Evolutionary conservation across 2,797 vertebrate genomes (phyloP).

Genomic region (Tiaroga cobitis): DNA sequence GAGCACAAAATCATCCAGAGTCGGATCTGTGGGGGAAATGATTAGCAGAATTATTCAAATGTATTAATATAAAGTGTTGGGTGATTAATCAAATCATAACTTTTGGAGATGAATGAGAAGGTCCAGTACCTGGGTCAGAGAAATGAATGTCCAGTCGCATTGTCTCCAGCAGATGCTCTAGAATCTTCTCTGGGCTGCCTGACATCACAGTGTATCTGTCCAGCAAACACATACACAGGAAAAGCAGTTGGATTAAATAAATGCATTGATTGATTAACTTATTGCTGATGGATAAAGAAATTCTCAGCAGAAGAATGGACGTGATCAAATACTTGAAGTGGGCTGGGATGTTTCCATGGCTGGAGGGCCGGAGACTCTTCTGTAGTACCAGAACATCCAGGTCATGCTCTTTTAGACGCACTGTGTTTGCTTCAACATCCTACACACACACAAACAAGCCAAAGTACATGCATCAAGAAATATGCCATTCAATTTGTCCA

Average conservation of each 20-base stretch:
- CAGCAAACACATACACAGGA: slow-evolving; percentile 17
- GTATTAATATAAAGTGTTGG: neutral
- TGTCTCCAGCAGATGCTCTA: slow-evolving; percentile 96
- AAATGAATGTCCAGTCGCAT: slow-evolving; percentile 92
- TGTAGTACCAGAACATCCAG: slow-evolving; percentile 96
- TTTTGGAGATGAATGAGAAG: neutral
- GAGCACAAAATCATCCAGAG: slow-evolving; percentile 95
- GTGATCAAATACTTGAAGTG: slow-evolving; percentile 82
- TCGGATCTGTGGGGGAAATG: slow-evolving; percentile 80
- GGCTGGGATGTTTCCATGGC: slow-evolving; percentile 86
- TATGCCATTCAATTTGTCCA: neutral
- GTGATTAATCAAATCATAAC: neutral
- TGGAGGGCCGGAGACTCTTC: slow-evolving; percentile 90
- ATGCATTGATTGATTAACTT: neutral
- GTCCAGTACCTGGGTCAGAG: slow-evolving; percentile 82
- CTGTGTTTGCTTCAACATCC: slow-evolving; percentile 98
- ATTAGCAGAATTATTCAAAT: slow-evolving; percentile 1
- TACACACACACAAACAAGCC: slow-evolving; percentile 71
- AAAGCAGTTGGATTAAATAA: neutral
- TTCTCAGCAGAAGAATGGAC: neutral
- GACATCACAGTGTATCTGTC: slow-evolving; percentile 97
- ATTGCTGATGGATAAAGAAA: neutral
- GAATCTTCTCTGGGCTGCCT: slow-evolving; percentile 97
- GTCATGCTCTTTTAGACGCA: slow-evolving; percentile 97
- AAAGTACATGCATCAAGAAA: neutral